A percentile compares a stretch with the other conserved stretches of the same genome.
phyloP scores from a whole-genome alignment of 1,140 invertebrate species.

The Acyrthosiphon pisum region DNA sequence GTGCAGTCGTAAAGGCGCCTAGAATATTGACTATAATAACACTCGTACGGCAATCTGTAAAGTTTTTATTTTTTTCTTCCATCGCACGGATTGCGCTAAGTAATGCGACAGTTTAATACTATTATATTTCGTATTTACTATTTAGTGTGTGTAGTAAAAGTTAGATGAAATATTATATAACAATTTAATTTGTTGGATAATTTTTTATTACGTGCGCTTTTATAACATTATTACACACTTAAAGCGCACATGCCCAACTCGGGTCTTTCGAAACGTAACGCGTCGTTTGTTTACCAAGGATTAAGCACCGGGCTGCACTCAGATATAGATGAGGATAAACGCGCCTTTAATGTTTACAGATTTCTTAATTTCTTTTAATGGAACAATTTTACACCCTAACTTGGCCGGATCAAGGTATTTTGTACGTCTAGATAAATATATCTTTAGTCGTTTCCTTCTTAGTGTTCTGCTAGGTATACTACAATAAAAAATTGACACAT shows the following conservation, averaged over 20 bases:
- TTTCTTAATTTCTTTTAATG: background rate
- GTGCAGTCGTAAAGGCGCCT: background rate
- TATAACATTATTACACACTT: background rate
- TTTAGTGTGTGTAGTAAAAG: background rate
- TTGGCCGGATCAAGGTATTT: background rate
- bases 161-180: background rate
- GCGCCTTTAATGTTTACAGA: background rate
- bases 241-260: background rate
- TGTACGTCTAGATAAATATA: background rate
- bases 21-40: background rate
- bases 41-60: background rate
- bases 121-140: background rate
- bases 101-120: background rate
- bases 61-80: background rate
- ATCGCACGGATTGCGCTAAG: background rate
- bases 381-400: background rate
- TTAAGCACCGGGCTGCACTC: background rate
- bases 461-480: background rate
- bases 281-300: background rate
- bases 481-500: background rate
- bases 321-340: background rate
- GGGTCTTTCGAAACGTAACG: background rate
- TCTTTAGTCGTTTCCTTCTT: background rate
- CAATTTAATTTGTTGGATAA: background rate
- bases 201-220: background rate